Conservation (phyloP, 1,140 invertebrate genomes). For the Riptortus pedestris region DNA sequence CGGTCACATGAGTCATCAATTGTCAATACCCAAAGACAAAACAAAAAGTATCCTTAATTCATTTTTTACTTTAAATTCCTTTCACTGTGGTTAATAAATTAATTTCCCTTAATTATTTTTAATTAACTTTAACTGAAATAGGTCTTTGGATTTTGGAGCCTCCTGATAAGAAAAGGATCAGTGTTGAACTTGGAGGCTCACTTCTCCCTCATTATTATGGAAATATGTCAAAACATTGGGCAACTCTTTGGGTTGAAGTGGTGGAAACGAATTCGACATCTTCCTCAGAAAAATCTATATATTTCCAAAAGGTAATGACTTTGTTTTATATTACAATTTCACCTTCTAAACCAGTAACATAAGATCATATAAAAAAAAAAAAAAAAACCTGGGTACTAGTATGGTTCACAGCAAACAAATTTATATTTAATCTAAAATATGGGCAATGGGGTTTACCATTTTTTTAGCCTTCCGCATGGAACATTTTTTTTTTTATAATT, state of each 20-base stretch:
- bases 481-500: too few relatives aligned
- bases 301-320: neutral
- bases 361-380: constrained; percentile 5
- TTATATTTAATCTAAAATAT: too few relatives aligned
- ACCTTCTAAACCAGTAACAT: constrained; percentile 1
- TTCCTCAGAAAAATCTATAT: constrained; percentile 18
- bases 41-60: constrained; percentile 38
- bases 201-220: constrained; percentile 39
- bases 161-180: constrained; percentile 35
- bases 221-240: constrained; percentile 39
- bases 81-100: constrained; percentile 22
- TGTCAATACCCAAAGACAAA: constrained; percentile 43
- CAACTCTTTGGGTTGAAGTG: constrained; percentile 44
- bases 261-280: constrained; percentile 30
- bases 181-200: constrained; percentile 41
- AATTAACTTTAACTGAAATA: constrained; percentile 25
- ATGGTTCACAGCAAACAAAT: too few relatives aligned
- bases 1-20: constrained; percentile 38
- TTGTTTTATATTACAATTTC: neutral
- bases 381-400: too few relatives aligned
- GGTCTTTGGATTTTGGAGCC: constrained; percentile 38
- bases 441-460: too few relatives aligned
- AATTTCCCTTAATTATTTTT: constrained; percentile 16
- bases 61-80: constrained; percentile 30
- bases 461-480: too few relatives aligned